Evolutionary conservation across 2,113 vertebrate genomes (phyloP).

Genomic region (Lathamus discolor): DNA sequence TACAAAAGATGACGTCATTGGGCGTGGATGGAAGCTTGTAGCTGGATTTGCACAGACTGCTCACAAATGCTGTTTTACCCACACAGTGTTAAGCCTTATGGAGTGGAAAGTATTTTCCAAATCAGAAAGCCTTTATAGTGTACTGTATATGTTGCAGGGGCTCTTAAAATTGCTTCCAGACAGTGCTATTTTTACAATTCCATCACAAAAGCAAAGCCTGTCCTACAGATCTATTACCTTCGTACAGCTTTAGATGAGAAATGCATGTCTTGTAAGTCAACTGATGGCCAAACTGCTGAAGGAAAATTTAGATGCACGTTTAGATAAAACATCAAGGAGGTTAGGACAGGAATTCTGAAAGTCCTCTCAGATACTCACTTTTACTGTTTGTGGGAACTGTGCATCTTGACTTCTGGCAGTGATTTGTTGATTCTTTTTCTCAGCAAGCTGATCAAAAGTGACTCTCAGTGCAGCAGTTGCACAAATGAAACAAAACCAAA

Average conservation of each 20-base stretch:
- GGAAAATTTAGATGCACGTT: background rate
- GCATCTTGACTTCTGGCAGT: background rate
- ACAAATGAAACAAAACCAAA: background rate
- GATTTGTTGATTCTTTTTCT: background rate
- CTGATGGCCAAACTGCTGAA: background rate
- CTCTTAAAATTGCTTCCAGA: conserved; percentile 69
- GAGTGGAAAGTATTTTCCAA: conserved; percentile 2
- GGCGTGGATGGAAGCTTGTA: background rate
- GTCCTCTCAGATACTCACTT: background rate
- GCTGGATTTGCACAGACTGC: accelerated
- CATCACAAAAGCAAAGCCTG: conserved; percentile 37
- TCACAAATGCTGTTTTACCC: background rate
- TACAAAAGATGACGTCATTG: background rate
- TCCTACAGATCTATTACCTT: background rate
- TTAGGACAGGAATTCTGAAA: background rate
- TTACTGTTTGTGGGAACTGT: background rate
- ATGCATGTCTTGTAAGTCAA: background rate
- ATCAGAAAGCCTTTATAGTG: background rate
- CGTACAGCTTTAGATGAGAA: background rate
- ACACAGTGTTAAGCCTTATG: conserved; percentile 4
- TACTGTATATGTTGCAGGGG: background rate
- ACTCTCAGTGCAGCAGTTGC: background rate
- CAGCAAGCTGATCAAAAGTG: background rate
- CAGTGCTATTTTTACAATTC: conserved; percentile 56
- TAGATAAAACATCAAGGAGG: background rate